These are phyloP conservation scores for Ceraclea dissimilis DNA, from an alignment of 2,888 invertebrate species.

Conservation along the genomic window DNA sequence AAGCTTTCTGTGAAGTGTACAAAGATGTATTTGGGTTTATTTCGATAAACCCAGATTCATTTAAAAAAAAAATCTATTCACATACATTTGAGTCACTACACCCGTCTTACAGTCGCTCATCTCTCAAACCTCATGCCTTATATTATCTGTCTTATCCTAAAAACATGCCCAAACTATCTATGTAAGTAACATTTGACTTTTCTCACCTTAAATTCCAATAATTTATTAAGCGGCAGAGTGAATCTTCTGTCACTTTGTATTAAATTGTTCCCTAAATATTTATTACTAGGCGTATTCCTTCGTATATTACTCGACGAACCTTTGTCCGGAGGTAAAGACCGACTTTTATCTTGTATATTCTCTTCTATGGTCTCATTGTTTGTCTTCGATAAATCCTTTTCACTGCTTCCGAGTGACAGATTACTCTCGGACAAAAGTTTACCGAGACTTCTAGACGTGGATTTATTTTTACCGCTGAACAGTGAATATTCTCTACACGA, in stretches of 20 bases:
- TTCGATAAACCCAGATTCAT: too few species aligned
- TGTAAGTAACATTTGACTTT: too few species aligned
- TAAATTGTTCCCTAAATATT: constrained; percentile 5
- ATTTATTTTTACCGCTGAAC: constrained; percentile 16
- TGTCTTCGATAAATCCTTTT: constrained; percentile 5
- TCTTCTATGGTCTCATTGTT: neutral
- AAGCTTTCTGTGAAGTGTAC: too few species aligned
- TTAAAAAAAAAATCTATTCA: too few species aligned
- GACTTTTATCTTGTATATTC: neutral
- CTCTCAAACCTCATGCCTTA: too few species aligned
- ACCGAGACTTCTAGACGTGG: constrained; percentile 14
- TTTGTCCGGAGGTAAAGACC: constrained; percentile 17
- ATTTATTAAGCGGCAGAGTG: constrained; percentile 22
- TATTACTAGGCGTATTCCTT: neutral
- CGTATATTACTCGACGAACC: neutral
- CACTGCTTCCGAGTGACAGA: neutral
- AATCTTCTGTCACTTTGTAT: constrained; percentile 20
- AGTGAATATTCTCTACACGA: constrained; percentile 23
- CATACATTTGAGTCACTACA: too few species aligned
- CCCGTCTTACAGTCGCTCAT: too few species aligned
- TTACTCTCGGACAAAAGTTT: constrained; percentile 15
- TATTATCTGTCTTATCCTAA: too few species aligned
- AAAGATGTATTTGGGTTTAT: too few species aligned
- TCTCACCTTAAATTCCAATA: constrained; percentile 24
- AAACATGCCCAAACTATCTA: too few species aligned